Evolutionary conservation across 2,888 invertebrate genomes (phyloP).

Genomic region (Chaetoderma sp.): DNA sequence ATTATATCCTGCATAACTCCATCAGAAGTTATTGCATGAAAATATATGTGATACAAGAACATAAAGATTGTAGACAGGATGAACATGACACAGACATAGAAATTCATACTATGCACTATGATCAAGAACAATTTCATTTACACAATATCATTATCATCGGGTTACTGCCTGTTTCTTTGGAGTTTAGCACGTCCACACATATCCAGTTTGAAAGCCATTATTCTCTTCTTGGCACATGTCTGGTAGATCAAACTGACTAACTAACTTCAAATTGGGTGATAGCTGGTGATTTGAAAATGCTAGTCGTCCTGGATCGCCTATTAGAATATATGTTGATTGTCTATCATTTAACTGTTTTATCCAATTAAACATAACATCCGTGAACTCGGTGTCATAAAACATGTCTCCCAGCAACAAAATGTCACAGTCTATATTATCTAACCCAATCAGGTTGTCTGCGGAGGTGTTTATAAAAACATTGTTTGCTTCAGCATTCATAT

Average conservation of each 20-base stretch:
- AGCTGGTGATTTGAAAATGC: conserved; percentile 47
- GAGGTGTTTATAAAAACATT: conserved; percentile 61
- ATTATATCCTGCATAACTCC: no score
- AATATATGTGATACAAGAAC: no score
- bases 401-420: conserved; percentile 79
- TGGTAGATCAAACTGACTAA: conserved; percentile 43
- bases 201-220: conserved; percentile 48
- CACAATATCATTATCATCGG: no score
- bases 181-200: conserved; percentile 45
- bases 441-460: conserved; percentile 75
- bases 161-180: background rate
- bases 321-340: conserved; percentile 40
- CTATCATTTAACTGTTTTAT: conserved; percentile 26
- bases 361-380: conserved; percentile 48
- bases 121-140: no score
- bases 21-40: no score
- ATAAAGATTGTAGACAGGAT: no score
- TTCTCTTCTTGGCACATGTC: conserved; percentile 44
- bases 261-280: conserved; percentile 34
- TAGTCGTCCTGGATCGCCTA: conserved; percentile 63
- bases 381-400: conserved; percentile 75
- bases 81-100: no score
- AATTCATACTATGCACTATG: no score
- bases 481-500: conserved; percentile 59
- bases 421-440: conserved; percentile 69